phyloP scores from a whole-genome alignment of 2,888 invertebrate species.

The Callyntrura guangdongensis region DNA sequence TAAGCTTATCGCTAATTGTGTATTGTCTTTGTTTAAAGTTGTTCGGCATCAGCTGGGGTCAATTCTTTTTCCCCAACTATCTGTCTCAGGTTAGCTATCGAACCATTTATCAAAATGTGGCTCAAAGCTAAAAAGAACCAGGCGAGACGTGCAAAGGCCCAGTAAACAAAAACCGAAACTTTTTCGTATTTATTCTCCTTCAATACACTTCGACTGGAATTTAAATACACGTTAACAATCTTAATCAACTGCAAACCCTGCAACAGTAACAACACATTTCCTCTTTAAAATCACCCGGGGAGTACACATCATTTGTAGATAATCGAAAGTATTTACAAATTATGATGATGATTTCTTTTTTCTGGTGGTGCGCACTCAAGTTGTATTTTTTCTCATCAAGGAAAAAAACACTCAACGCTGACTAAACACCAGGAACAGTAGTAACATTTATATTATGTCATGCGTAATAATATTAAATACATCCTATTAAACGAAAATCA shows the following conservation, averaged over 20 bases:
- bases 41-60: constrained; percentile 84
- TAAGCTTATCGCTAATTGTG: neutral
- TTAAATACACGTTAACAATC: neutral
- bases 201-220: neutral
- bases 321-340: neutral
- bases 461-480: neutral
- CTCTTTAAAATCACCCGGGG: neutral
- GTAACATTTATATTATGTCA: neutral
- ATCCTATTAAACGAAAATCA: neutral
- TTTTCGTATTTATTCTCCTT: neutral
- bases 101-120: constrained; percentile 84
- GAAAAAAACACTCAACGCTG: neutral
- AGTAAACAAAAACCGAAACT: constrained; percentile 66
- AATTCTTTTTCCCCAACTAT: constrained; percentile 84
- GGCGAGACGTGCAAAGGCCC: constrained; percentile 83
- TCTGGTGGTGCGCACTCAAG: constrained; percentile 15
- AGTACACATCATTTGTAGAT: neutral
- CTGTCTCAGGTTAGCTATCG: constrained; percentile 83
- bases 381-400: constrained; percentile 3
- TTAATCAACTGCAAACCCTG: neutral
- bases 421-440: neutral
- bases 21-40: constrained; percentile 74
- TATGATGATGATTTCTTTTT: neutral
- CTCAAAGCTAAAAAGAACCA: constrained; percentile 84
- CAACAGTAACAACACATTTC: neutral